These are phyloP conservation scores for Bergia sp. DNA, from an alignment of 92 coral and sea anemone genomes.

Conservation along the genomic window DNA sequence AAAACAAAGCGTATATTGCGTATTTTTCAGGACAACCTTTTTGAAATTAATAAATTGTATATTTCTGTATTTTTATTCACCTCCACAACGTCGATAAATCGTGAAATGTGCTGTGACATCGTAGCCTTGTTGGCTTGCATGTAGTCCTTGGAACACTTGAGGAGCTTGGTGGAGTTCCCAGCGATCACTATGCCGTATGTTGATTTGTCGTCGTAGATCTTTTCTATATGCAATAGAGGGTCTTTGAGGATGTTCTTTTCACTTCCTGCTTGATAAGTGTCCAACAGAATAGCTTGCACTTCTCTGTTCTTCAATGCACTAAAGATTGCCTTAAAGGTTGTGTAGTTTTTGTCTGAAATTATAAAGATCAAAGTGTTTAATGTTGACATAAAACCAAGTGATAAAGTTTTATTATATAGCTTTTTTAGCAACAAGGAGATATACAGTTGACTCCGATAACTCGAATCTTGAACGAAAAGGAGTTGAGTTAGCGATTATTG, in stretches of 20 bases:
- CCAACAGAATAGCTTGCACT: conserved; percentile 79
- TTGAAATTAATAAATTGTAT: background rate
- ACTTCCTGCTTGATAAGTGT: conserved; percentile 80
- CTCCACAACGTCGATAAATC: conserved; percentile 59
- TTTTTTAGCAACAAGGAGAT: too few species aligned
- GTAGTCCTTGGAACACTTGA: conserved; percentile 67
- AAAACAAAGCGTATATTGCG: too few species aligned
- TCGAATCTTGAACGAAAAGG: too few species aligned
- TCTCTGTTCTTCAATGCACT: conserved; percentile 59
- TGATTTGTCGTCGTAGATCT: conserved; percentile 66
- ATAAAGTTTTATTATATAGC: too few species aligned
- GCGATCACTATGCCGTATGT: conserved; percentile 85
- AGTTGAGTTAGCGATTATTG: too few species aligned
- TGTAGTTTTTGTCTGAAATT: conserved; percentile 58
- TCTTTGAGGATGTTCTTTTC: conserved; percentile 52
- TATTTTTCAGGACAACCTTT: too few species aligned
- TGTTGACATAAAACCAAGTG: background rate
- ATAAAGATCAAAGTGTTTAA: too few species aligned
- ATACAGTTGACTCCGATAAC: too few species aligned
- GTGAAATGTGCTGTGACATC: conserved; percentile 68
- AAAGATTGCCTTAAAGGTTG: conserved; percentile 57
- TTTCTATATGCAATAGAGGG: conserved; percentile 62
- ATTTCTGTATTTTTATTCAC: conserved; percentile 15
- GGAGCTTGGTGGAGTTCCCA: conserved; percentile 69
- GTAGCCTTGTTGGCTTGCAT: conserved; percentile 60